Base-by-base conservation (phyloP, 2,113 vertebrate species). In the Muscicapa adusta region DNA sequence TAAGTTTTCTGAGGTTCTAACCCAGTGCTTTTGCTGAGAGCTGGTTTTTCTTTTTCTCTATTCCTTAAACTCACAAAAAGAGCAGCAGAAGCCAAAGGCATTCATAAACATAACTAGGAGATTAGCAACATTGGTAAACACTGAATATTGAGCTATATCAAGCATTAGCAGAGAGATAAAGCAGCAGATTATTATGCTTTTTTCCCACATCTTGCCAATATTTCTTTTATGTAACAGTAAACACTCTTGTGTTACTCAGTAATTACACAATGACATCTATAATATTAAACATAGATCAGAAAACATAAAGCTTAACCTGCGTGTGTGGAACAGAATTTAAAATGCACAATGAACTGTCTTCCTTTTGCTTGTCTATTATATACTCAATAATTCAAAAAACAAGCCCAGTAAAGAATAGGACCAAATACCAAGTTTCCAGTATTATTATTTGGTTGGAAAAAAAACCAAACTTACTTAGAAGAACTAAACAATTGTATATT, bases 401-500 rank as follows among this genome's bases (percentile, higher is more conserved):
- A 76, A 83, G 31, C 38, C 67, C 13, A 10, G 22, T 56, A 62
- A 89, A 90, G 26, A 78, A 38, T 1, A 83, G 23, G 43, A 82
- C 29, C 14, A 43, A 91, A 87, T 74, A 84, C 19, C 25, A 85
- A 91, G 26, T 80, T 88, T 73, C 53, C 45, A 20, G 22, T 45
- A 22, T 61, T 83, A 84, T 54, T 89, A 92, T 43, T 72, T 68
- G 29, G 29, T 43, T 51, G 25, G 28, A 26, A 63, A 75, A 62
- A 45, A 38, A 38, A 38, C 8, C 10, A 38, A 53, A 23, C 17
- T 76, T 60, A 42, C 53, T 82, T 79, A 70, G 65, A 87, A 68
- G 25, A 88, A 54, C 28, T 66, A 60, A 95, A 91, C 90, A 94
- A 88, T 15, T 84, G 50, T 90, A 93, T 94, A 70, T 91, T 88